Evolutionary conservation across 92 coral and sea anemone genomes (phyloP), one percentile per base, ranked within the genome.

Genomic region (Anthopleura xanthogrammica): DNA sequence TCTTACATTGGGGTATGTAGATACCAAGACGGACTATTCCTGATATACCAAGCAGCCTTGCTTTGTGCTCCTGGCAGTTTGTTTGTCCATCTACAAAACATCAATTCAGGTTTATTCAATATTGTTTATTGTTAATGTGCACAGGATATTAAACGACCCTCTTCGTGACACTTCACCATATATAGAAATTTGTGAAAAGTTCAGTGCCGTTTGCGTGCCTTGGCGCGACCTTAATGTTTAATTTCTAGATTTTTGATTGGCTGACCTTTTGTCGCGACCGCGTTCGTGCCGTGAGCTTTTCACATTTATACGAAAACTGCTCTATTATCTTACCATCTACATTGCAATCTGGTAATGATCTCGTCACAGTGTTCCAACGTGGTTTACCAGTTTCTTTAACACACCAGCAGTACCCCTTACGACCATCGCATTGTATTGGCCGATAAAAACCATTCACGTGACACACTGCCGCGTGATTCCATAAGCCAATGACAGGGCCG

Each of bases 351-450:
- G 99, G 98, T 84, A 87, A 87, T 81, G 83, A 87, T 41, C 90
- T 87, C 48, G 80, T 84, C 46, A 86, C 90, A 60, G 99, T 90
- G 48, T 87, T 90, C 56, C 91, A 86, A 19, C 80, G 83, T 22
- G 92, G 89, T 43, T 55, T 77, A 12, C 99, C 99, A 83, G 88
- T 90, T 7, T 36, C 24, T 80, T 89, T 90, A 56, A 94, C 99
- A 87, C 99, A 96, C 99, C 99, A 96, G 72, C 99, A 96, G 75
- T 87, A 87, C 39, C 99, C 99, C n/a, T 87, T 84, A 57, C 87
- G 87, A 24, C 89, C 96, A 84, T 96, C 94, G 80, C 99, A 96
- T 84, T 96, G 99, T 16, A 91, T 84, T 2, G 91, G 87, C 40
- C 91, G 87, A 85, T 84, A 94, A 13, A 81, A 60, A 43, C 98